Base-by-base conservation (phyloP, 2,797 vertebrate species). In the Ispidina picta region DNA sequence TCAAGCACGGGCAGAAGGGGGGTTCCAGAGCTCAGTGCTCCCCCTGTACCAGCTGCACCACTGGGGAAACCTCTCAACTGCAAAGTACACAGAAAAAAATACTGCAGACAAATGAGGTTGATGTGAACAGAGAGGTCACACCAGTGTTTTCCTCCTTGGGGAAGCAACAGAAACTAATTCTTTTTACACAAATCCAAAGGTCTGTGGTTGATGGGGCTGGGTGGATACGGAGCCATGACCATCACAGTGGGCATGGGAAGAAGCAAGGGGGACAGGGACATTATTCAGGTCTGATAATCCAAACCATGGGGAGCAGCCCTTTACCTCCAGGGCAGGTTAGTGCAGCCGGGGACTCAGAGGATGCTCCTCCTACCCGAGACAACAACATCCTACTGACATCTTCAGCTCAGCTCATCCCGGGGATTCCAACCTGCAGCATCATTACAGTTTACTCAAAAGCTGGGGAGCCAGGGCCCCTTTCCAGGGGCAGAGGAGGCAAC, bases 21-120 rank as follows among this genome's bases (percentile, higher is more conserved):
- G 39, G 31, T 15, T 52, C 18, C 39, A 29, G 31, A 44, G 55
- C 31, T 37, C 29, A 18, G 12, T 11, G 5, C 19, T 23, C 13
- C 29, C 2, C 0, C 19, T 12, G 17, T 39, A 3, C 8, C 63
- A 5, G 0, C 19, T 18, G 17, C 39, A 4, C 10, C 71, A 3
- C 62, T 26, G 49, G n/a, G 49, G 73, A 52, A 49, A 33, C 8
- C 35, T 22, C 46, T 10, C 46, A 7, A 49, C 37, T 19, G n/a
- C 41, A 66, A 78, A 65, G 48, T 26, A 20, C 7, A 1, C 35
- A 22, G 26, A 29, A 21, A 59, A n/a, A 52, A 11, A 12, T 4
- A 14, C 44, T 35, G 20, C 31, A n/a, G 31, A 46, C 10, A 16
- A 22, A 18, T 3, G 0, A 1, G 29, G 43, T 21, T 31, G 20